phyloP scores from a whole-genome alignment of 2,797 vertebrate species.

The Champsocephalus gunnari region DNA sequence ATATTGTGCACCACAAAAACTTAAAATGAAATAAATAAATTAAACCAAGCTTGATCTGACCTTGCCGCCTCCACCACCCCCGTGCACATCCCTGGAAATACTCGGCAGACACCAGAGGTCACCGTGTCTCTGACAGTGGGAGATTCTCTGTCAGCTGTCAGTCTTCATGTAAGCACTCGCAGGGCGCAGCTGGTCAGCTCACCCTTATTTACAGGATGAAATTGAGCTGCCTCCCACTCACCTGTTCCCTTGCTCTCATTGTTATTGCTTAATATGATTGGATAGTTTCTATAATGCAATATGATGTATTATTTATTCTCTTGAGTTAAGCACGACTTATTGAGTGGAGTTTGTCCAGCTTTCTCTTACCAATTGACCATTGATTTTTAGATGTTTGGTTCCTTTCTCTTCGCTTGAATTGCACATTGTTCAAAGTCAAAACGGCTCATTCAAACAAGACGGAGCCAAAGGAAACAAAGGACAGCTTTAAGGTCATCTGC shows the following conservation, averaged over 20 bases:
- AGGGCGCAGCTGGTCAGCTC: slow-evolving; percentile 78
- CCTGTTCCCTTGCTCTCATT: slow-evolving; percentile 78
- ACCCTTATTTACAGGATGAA: slow-evolving; percentile 75
- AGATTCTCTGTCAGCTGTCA: slow-evolving; percentile 84
- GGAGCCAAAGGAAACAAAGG: slow-evolving; percentile 19
- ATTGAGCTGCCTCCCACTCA: slow-evolving; percentile 81
- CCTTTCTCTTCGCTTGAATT: slow-evolving; percentile 6
- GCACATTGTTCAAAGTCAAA: not conserved
- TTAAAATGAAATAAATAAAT: slow-evolving; percentile 22
- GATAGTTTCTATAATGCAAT: slow-evolving; percentile 75
- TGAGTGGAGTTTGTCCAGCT: slow-evolving; percentile 55
- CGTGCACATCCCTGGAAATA: slow-evolving; percentile 62
- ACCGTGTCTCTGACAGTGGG: slow-evolving; percentile 58
- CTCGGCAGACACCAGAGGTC: slow-evolving; percentile 72
- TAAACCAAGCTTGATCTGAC: slow-evolving; percentile 41
- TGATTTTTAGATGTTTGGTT: slow-evolving; percentile 18
- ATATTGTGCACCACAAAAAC: not conserved
- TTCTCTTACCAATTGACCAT: slow-evolving; percentile 14
- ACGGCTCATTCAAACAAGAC: not conserved
- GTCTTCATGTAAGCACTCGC: slow-evolving; percentile 75
- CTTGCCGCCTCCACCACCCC: slow-evolving; percentile 63
- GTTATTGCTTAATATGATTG: slow-evolving; percentile 76
- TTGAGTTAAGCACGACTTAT: slow-evolving; percentile 66
- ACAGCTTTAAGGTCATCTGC: slow-evolving; percentile 47
- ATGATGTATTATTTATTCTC: slow-evolving; percentile 76